Base-by-base conservation (phyloP, 2,888 invertebrate species). In the Pandemis heparana region DNA sequence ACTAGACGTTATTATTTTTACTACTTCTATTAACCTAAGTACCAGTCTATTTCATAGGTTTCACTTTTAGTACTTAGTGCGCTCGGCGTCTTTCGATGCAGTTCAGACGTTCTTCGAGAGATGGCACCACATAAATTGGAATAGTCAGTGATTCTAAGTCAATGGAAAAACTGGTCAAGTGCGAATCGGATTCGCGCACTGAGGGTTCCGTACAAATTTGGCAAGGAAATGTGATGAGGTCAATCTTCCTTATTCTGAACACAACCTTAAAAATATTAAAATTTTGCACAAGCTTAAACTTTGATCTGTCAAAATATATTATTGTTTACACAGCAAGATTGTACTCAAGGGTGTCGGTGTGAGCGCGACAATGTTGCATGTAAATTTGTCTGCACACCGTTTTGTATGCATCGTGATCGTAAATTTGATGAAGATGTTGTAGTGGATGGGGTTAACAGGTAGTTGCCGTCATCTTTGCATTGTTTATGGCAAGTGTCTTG, bases 321-420 rank as follows among this genome's bases (percentile, higher is more conserved):
- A n/a, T 8, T 8, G 6, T 14, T 43, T 43, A 43, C 18, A n/a
- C 9, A 14, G 41, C 18, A 62, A 23, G 18, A 53, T 6, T 41
- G 23, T 32, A 10, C 23, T n/a, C 32, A 14, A 0, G n/a, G 53
- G 16, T 53, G 5, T 43, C 10, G 6, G 39, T 18, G 18, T 10
- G 12, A n/a, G 43, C 23, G 56, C 23, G 14, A 67, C 59, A 61
- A 2, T 61, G 48, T 68, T 23, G 39, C 32, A 51, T 70, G 70
- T 38, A 70, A 18, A 53, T 43, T 43, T n/a, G 23, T 70, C 64
- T 46, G 56, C 43, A 70, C 64, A 56, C 46, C 10, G 16, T 38
- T 56, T 56, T 46, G 43, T 7, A n/a, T 12, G 70, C 38, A 56
- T 70, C 70, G 63, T 43, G 56, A 59, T 70, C 64, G 32, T 64